A percentile compares a stretch with the other conserved stretches of the same genome.
Conservation (phyloP, 2,113 vertebrate genomes). For the Grammomys surdaster region DNA sequence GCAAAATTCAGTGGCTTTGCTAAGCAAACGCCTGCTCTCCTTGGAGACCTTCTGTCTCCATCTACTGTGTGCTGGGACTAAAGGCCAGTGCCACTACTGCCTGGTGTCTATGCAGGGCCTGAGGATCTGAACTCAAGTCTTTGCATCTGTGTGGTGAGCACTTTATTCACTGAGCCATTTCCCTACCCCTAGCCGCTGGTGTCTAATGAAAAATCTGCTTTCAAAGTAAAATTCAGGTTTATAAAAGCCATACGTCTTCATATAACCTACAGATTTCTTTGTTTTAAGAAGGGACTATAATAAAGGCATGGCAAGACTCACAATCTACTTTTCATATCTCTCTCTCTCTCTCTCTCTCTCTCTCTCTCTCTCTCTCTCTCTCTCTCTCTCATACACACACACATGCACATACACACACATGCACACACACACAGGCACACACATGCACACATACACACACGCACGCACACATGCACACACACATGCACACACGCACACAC, state of each 20-base stretch:
- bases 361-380: too few species aligned
- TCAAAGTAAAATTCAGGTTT: background rate
- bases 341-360: too few species aligned
- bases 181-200: background rate
- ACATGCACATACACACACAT: too few species aligned
- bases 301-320: constrained; percentile 59
- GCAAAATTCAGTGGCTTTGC: background rate
- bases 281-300: constrained; percentile 67
- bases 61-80: background rate
- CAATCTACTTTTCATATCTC: background rate
- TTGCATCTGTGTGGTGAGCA: background rate
- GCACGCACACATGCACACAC: too few species aligned
- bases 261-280: background rate
- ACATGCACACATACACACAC: background rate
- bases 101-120: background rate
- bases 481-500: background rate
- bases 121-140: background rate
- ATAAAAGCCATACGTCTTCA: constrained; percentile 57
- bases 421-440: too few species aligned
- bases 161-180: background rate
- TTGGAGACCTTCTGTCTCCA: background rate
- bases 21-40: background rate
- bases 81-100: too few species aligned
- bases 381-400: too few species aligned
- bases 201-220: background rate